phyloP scores from a whole-genome alignment of 92 coral and sea anemone genomes.

The Porites evermanni region DNA sequence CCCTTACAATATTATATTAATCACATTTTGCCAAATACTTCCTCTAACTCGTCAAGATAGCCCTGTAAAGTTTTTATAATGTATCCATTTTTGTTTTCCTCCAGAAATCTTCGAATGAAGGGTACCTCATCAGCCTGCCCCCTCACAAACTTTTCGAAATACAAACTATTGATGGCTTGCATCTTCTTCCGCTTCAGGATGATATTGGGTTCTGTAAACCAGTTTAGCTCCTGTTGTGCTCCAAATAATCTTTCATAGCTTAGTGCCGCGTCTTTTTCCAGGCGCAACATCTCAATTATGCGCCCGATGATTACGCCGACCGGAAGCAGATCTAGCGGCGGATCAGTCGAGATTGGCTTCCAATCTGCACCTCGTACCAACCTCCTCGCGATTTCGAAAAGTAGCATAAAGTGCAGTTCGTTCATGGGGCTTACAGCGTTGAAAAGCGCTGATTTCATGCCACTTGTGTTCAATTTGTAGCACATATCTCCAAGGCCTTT shows the following conservation, averaged over 20 bases:
- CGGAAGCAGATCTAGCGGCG: constrained; percentile 81
- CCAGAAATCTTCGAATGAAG: constrained; percentile 72
- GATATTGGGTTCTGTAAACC: constrained; percentile 75
- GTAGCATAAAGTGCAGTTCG: constrained; percentile 87
- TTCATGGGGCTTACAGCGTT: constrained; percentile 93
- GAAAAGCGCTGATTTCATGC: constrained; percentile 84
- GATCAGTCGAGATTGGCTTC: constrained; percentile 74
- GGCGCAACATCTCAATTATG: constrained; percentile 65
- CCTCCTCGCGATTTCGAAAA: constrained; percentile 84
- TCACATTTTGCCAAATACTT: constrained; percentile 72
- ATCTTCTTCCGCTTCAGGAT: constrained; percentile 81
- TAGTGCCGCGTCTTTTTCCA: constrained; percentile 69
- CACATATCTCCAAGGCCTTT: constrained; percentile 90
- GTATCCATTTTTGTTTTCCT: constrained; percentile 75
- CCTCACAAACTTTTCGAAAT: constrained; percentile 70
- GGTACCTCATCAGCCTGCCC: constrained; percentile 58
- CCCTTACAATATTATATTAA: background rate
- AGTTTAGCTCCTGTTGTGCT: constrained; percentile 70
- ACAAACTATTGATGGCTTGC: constrained; percentile 72
- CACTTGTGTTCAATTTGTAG: constrained; percentile 77
- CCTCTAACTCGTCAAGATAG: constrained; percentile 74
- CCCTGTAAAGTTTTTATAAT: constrained; percentile 79
- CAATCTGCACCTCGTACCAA: constrained; percentile 88
- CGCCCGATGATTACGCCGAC: constrained; percentile 78
- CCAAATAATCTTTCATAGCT: constrained; percentile 82